A percentile compares a stretch with the other conserved stretches of the same genome.
These are phyloP conservation scores for Chaetogeoica ovagalla DNA, from an alignment of 2,888 invertebrate genomes.

Conservation along the genomic window DNA sequence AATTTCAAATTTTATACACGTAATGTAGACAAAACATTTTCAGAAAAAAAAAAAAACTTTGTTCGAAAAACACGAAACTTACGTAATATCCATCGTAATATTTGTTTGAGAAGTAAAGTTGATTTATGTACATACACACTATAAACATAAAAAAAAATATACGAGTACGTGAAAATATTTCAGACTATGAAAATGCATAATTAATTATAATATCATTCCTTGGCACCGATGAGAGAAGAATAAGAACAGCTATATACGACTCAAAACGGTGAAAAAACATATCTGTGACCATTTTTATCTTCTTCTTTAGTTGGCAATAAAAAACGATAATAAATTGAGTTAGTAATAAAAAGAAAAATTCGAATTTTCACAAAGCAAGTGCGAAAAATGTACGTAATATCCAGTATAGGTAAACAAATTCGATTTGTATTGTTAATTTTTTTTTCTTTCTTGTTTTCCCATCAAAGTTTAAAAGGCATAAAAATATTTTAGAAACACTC, in stretches of 20 bases:
- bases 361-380: slow-evolving; percentile 12
- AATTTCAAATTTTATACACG: too few relatives aligned
- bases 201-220: slow-evolving; percentile 11
- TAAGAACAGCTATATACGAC: slow-evolving; percentile 9
- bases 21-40: background rate
- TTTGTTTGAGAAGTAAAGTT: background rate
- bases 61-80: background rate
- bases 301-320: background rate
- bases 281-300: background rate
- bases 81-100: background rate
- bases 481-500: slow-evolving; percentile 10
- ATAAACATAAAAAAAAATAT: background rate
- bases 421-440: background rate
- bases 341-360: slow-evolving; percentile 24
- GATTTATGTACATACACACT: background rate
- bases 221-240: background rate
- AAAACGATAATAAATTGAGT: slow-evolving; percentile 28
- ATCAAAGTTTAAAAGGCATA: slow-evolving; percentile 15
- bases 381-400: background rate
- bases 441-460: background rate
- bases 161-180: background rate
- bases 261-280: slow-evolving; percentile 7
- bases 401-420: background rate
- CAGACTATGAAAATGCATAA: slow-evolving; percentile 28
- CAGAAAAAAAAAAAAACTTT: background rate